Percentiles rank a stretch among this genome's conserved stretches.
phyloP scores from a whole-genome alignment of 30 jellyfish, hydroid and myxozoan species.

The Aurelia aurita region DNA sequence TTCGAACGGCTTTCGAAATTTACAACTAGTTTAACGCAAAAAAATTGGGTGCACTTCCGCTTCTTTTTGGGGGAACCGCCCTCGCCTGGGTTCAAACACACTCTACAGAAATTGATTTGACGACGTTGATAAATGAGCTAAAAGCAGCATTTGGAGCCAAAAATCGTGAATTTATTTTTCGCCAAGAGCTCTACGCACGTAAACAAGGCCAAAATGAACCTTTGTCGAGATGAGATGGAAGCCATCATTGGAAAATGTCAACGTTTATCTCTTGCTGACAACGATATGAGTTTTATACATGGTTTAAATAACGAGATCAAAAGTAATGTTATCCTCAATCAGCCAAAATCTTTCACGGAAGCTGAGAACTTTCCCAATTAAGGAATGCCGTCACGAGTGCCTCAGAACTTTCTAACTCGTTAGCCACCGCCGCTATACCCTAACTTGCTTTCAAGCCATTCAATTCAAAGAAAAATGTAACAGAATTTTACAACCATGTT shows the following conservation, averaged over 20 bases:
- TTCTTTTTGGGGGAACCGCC: neutral
- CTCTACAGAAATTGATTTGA: slow-evolving; percentile 2
- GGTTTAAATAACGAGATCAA: slow-evolving; percentile 8
- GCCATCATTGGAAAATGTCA: slow-evolving; percentile 12
- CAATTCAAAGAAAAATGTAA: too few relatives aligned
- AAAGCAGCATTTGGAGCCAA: neutral
- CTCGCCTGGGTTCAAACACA: neutral
- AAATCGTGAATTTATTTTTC: neutral
- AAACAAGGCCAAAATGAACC: slow-evolving; percentile 30
- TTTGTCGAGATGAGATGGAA: neutral
- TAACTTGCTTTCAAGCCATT: too few relatives aligned
- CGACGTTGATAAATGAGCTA: neutral
- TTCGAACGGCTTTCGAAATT: too few relatives aligned
- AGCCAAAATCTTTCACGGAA: too few relatives aligned
- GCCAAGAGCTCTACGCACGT: slow-evolving; percentile 32
- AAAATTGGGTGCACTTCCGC: neutral
- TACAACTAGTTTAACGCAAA: neutral
- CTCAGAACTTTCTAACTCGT: too few relatives aligned
- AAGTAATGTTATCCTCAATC: slow-evolving; percentile 22
- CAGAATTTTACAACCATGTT: too few relatives aligned
- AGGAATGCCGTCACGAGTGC: too few relatives aligned
- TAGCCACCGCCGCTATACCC: too few relatives aligned
- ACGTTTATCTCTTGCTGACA: slow-evolving; percentile 6
- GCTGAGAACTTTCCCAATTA: too few relatives aligned
- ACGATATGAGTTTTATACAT: slow-evolving; percentile 10